phyloP scores from a whole-genome alignment of 1,140 invertebrate species.

The Hylaeus anthracinus region DNA sequence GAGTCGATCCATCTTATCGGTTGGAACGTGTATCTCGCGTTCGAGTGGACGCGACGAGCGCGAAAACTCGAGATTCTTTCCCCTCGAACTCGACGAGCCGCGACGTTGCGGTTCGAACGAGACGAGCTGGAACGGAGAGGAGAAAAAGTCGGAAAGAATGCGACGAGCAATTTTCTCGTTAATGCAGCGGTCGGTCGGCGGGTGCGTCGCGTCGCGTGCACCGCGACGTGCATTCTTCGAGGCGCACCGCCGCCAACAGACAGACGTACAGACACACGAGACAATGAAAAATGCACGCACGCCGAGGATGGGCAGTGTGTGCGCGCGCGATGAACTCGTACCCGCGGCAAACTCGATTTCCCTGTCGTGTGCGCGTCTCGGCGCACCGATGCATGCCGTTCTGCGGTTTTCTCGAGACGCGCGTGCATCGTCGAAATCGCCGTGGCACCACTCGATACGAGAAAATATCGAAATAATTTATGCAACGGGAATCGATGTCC shows the following conservation, averaged over 20 bases:
- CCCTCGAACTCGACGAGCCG: background rate
- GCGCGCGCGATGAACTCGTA: constrained; percentile 57
- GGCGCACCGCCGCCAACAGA: constrained; percentile 17
- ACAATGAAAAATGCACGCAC: constrained; percentile 69
- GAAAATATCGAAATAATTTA: constrained; percentile 8
- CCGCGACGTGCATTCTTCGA: constrained; percentile 38
- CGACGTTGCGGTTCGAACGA: background rate
- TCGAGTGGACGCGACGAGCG: constrained; percentile 16
- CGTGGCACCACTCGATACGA: background rate
- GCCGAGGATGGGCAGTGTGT: constrained; percentile 37
- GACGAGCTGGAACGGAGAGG: background rate
- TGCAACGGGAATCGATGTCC: too few species aligned
- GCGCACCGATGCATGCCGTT: background rate
- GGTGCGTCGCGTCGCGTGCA: constrained; percentile 48
- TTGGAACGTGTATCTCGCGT: too few species aligned
- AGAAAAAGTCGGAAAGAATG: constrained; percentile 14
- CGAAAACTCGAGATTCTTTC: background rate
- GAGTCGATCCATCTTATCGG: too few species aligned
- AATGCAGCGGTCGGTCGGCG: constrained; percentile 51
- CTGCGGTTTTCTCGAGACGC: constrained; percentile 27
- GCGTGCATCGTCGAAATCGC: background rate
- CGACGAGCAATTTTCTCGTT: constrained; percentile 66
- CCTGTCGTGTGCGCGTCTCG: constrained; percentile 17
- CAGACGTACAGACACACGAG: constrained; percentile 47
- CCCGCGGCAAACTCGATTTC: constrained; percentile 42